phyloP scores from a whole-genome alignment of 2,113 vertebrate genomes.

The Nettapus auritus region DNA sequence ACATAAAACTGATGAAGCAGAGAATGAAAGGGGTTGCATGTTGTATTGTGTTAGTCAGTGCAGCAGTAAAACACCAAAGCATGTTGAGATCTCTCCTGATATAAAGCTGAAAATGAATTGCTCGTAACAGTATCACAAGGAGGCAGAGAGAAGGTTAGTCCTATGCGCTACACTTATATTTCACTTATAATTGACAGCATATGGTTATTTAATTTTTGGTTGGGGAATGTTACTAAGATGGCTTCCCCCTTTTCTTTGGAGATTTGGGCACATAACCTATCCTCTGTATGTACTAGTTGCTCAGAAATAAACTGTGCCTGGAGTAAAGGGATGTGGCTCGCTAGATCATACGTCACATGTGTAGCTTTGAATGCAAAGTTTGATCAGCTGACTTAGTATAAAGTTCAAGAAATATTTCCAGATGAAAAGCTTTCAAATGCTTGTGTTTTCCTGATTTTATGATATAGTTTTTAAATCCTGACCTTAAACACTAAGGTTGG shows the following conservation, averaged over 20 bases:
- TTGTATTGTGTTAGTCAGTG: conserved; percentile 9
- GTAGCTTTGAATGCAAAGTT: not conserved
- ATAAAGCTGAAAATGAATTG: not conserved
- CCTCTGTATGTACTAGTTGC: not conserved
- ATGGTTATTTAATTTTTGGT: not conserved
- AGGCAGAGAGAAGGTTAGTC: not conserved
- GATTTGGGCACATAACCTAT: not conserved
- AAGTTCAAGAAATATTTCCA: not conserved
- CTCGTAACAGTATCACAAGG: not conserved
- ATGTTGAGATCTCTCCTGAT: not conserved
- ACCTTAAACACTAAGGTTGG: not conserved
- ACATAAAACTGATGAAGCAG: conserved; percentile 23
- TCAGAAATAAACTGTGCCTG: not conserved
- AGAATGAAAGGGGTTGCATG: not conserved
- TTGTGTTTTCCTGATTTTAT: not conserved
- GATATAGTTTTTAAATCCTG: not conserved
- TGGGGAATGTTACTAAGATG: not conserved
- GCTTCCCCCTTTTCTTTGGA: not conserved
- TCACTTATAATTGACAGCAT: not conserved
- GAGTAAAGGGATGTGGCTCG: not conserved
- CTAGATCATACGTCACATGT: not conserved
- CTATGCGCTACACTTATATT: not conserved
- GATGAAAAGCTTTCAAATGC: not conserved
- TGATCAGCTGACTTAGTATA: not conserved
- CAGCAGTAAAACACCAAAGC: not conserved